Percentiles rank a stretch among this genome's conserved stretches.
Conservation (phyloP, 2,113 vertebrate species). For the Sebastes schlegelii region DNA sequence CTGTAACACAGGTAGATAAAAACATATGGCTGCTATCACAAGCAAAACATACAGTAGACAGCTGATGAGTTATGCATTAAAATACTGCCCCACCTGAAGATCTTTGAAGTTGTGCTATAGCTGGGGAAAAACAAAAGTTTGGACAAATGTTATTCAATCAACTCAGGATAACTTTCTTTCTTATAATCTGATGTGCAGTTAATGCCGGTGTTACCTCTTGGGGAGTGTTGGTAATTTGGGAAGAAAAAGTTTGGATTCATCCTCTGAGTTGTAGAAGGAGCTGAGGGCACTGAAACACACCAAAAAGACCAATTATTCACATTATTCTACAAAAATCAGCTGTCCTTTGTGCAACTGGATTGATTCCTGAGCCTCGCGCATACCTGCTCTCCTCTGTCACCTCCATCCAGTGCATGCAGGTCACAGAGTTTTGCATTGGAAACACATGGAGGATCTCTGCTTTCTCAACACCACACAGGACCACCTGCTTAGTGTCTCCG, state of each 20-base stretch:
- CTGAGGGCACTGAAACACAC: conserved; percentile 85
- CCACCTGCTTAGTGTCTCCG: conserved; percentile 92
- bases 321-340: background rate
- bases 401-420: conserved; percentile 99
- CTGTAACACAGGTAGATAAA: conserved; percentile 81
- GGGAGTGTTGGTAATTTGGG: conserved; percentile 94
- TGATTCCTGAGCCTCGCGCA: background rate
- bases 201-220: conserved; percentile 88
- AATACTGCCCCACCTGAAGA: conserved; percentile 90
- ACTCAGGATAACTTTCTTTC: background rate
- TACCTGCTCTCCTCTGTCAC: conserved; percentile 94
- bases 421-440: conserved; percentile 86
- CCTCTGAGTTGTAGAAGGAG: conserved; percentile 93
- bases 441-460: conserved; percentile 96
- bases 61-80: background rate
- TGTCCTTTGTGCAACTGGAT: background rate
- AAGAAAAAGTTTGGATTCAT: conserved; percentile 93
- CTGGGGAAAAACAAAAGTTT: conserved; percentile 72
- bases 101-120: conserved; percentile 96
- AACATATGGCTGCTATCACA: background rate
- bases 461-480: conserved; percentile 97
- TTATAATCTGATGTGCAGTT: background rate
- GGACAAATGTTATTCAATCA: conserved; percentile 6
- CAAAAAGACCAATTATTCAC: background rate
- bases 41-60: conserved; percentile 6